These are phyloP conservation scores for Paguma larvata DNA, from an alignment of 2,797 vertebrate genomes.

Conservation along the genomic window DNA sequence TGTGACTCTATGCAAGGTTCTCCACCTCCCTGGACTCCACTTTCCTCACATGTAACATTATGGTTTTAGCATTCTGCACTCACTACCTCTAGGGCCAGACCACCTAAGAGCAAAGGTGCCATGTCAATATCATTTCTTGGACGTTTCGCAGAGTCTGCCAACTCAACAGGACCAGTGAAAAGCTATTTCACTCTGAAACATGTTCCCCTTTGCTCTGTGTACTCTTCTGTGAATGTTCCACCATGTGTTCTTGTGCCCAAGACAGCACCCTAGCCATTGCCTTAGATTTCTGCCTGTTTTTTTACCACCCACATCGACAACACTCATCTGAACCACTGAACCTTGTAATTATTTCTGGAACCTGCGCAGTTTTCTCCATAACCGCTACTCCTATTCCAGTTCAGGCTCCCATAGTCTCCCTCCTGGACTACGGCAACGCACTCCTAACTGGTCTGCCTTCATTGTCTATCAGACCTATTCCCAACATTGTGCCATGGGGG, in stretches of 20 bases:
- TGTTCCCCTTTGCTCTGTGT: not conserved
- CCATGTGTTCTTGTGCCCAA: not conserved
- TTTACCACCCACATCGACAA: not conserved
- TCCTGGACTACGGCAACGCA: not conserved
- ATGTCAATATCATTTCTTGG: too few species aligned
- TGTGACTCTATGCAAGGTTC: not conserved
- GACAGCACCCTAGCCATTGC: not conserved
- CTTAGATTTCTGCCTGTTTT: conserved; percentile 4
- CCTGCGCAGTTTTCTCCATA: not conserved
- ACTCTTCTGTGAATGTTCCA: not conserved
- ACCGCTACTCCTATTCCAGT: not conserved
- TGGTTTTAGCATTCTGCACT: not conserved
- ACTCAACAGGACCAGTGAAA: not conserved
- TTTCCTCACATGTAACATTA: not conserved
- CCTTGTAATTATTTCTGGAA: conserved; percentile 16
- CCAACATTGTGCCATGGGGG: rapidly evolving
- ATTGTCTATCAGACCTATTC: not conserved
- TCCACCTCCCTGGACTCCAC: not conserved
- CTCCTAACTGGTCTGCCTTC: not conserved
- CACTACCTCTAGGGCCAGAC: not conserved
- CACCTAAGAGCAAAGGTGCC: not conserved
- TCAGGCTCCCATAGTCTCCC: not conserved
- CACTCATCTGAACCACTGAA: not conserved
- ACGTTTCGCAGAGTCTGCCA: not conserved
- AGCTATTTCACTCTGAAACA: not conserved